phyloP scores from a whole-genome alignment of 1,140 invertebrate species.

The Macrostomum lignano region DNA sequence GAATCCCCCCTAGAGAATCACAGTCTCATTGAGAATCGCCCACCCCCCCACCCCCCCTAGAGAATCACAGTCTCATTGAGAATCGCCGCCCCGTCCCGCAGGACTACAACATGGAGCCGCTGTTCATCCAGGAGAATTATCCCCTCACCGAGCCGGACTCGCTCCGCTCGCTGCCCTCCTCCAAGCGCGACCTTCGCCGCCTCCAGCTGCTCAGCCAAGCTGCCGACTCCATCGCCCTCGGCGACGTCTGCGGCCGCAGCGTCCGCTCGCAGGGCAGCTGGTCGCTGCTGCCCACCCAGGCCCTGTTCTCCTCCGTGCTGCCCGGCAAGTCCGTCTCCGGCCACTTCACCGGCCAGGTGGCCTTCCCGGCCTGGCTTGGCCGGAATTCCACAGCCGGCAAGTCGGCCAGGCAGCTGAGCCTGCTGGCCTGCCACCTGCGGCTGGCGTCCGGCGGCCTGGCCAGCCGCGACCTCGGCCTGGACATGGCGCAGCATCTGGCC shows the following conservation, averaged over 20 bases:
- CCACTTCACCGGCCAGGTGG: conserved; percentile 42
- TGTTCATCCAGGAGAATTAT: conserved; percentile 96
- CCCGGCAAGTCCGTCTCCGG: conserved; percentile 59
- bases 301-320: conserved; percentile 59
- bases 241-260: conserved; percentile 50
- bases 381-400: conserved; percentile 48
- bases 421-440: conserved; percentile 49
- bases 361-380: conserved; percentile 74
- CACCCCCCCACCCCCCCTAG: no score
- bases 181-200: conserved; percentile 12
- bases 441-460: conserved; percentile 31
- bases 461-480: conserved; percentile 32
- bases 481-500: conserved; percentile 43
- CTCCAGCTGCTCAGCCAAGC: conserved; percentile 39
- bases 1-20: no score
- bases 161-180: conserved; percentile 45
- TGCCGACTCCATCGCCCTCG: conserved; percentile 50
- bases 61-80: no score
- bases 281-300: conserved; percentile 61
- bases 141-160: conserved; percentile 42
- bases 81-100: no score
- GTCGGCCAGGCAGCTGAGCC: conserved; percentile 41
- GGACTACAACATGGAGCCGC: conserved; percentile 67
- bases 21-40: no score
- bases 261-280: conserved; percentile 51